A percentile compares a stretch with the other conserved stretches of the same genome.
Conservation (phyloP, 2,888 invertebrate genomes). For the Arge pagana region DNA sequence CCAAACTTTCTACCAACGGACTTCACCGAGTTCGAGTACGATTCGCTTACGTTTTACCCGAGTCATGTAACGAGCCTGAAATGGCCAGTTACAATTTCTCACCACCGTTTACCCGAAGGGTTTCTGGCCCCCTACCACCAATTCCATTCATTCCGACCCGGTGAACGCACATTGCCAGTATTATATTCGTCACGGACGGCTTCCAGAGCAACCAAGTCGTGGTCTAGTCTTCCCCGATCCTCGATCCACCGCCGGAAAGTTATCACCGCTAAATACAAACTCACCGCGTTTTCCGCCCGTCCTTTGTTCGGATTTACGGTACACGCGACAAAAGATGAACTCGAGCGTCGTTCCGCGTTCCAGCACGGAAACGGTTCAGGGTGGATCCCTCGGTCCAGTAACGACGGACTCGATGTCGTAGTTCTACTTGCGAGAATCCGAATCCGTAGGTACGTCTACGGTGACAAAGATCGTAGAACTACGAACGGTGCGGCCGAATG, state of each 20-base stretch:
- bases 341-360: constrained; percentile 6
- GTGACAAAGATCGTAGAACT: too few species aligned
- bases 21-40: background rate
- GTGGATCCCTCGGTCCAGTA: too few species aligned
- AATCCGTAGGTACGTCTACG: too few species aligned
- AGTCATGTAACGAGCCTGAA: background rate
- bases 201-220: background rate
- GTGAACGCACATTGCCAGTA: background rate
- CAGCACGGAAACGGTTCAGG: too few species aligned
- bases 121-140: background rate
- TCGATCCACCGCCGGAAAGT: background rate
- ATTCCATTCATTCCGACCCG: background rate
- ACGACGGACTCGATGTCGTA: too few species aligned
- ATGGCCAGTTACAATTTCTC: background rate
- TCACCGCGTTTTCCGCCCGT: background rate
- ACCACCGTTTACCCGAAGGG: background rate
- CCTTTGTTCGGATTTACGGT: constrained; percentile 11
- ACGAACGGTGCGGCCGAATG: too few species aligned
- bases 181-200: background rate
- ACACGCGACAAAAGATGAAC: constrained; percentile 9
- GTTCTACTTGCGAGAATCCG: too few species aligned
- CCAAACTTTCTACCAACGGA: background rate
- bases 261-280: background rate
- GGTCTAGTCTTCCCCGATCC: too few species aligned
- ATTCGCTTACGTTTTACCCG: too few species aligned